phyloP scores from a whole-genome alignment of 2,888 invertebrate species.

The Lobophora halterata region DNA sequence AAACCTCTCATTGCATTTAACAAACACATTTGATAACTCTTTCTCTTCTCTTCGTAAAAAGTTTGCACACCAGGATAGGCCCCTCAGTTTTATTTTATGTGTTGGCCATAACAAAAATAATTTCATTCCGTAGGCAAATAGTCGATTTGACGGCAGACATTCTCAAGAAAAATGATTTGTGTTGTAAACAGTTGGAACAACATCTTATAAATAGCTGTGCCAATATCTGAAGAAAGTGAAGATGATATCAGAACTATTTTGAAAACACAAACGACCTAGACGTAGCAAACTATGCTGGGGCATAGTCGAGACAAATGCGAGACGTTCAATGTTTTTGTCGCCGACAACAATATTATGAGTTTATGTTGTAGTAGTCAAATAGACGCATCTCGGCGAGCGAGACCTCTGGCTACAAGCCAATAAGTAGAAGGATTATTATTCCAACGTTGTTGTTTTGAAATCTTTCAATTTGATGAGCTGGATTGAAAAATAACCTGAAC shows the following conservation, averaged over 20 bases:
- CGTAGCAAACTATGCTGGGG: conserved; percentile 18
- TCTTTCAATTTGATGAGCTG: conserved; percentile 2
- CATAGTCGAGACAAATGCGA: conserved; percentile 43
- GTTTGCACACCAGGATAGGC: too few relatives aligned
- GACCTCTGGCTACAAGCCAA: conserved; percentile 49
- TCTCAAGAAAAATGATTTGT: too few relatives aligned
- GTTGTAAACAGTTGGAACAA: conserved; percentile 2
- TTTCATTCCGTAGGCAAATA: too few relatives aligned
- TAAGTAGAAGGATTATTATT: conserved; percentile 34
- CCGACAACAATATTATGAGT: conserved; percentile 42
- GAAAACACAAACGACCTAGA: conserved; percentile 20
- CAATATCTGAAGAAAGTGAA: conserved; percentile 4
- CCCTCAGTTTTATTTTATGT: too few relatives aligned
- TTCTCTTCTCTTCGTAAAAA: background rate
- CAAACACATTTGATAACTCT: background rate
- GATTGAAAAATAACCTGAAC: too few relatives aligned
- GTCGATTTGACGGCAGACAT: too few relatives aligned
- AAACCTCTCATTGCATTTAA: background rate
- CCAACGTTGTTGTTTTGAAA: conserved; percentile 29
- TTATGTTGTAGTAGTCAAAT: conserved; percentile 36
- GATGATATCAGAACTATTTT: conserved; percentile 22
- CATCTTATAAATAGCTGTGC: background rate
- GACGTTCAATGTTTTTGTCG: conserved; percentile 45
- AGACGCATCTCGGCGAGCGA: conserved; percentile 35
- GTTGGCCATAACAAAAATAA: too few relatives aligned